phyloP scores from a whole-genome alignment of 2,113 vertebrate species.

The Orcinus orca region DNA sequence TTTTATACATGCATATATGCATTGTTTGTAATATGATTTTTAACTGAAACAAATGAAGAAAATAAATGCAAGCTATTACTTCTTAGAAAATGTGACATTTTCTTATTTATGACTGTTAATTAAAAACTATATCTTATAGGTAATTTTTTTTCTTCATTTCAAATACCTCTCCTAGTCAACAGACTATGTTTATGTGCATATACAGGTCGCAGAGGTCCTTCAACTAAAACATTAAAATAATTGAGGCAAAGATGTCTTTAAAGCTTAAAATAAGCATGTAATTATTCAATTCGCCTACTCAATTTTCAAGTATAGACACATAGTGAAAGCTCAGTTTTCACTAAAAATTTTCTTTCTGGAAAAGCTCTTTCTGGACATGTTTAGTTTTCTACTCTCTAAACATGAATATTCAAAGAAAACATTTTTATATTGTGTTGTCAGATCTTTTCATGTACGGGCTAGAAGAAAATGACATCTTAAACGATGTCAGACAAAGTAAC shows the following conservation, averaged over 20 bases:
- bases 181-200: neutral
- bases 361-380: neutral
- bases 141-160: neutral
- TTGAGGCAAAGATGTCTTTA: neutral
- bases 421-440: neutral
- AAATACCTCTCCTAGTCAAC: neutral
- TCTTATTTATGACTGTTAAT: neutral
- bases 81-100: neutral
- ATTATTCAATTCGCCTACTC: neutral
- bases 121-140: neutral
- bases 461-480: conserved; percentile 35
- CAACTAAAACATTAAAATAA: neutral
- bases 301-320: conserved; percentile 4
- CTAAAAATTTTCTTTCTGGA: neutral
- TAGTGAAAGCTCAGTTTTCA: neutral
- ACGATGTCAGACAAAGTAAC: neutral
- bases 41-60: neutral
- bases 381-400: neutral
- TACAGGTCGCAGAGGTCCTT: neutral
- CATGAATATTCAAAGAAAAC: conserved; percentile 51
- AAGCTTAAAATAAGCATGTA: neutral
- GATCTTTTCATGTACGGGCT: neutral
- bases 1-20: neutral
- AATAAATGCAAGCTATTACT: neutral
- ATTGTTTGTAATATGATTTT: neutral